These are phyloP conservation scores for Melitaea cinxia DNA, from an alignment of 1,140 invertebrate species.

Conservation along the genomic window DNA sequence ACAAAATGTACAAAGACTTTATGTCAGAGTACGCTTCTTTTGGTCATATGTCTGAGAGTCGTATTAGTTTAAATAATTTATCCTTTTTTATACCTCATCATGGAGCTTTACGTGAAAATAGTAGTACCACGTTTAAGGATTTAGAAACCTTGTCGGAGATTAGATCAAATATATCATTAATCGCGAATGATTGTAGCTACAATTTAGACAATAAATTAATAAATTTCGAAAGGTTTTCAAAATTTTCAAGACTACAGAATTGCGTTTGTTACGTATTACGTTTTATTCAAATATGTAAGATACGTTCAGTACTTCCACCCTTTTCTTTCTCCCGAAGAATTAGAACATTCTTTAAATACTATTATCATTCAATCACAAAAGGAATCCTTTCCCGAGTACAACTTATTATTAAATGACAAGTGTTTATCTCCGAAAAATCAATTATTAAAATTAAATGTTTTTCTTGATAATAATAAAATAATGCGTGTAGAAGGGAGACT, in stretches of 20 bases:
- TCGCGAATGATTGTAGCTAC: too few relatives aligned
- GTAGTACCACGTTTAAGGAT: neutral
- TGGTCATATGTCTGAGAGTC: neutral
- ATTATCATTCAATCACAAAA: neutral
- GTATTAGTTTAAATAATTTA: neutral
- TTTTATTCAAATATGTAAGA: too few relatives aligned
- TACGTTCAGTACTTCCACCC: too few relatives aligned
- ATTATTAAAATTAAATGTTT: slow-evolving; percentile 23
- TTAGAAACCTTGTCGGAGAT: neutral
- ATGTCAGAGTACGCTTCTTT: neutral
- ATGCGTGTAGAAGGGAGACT: slow-evolving; percentile 35
- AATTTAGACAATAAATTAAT: too few relatives aligned
- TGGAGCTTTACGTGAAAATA: neutral
- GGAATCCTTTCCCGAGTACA: slow-evolving; percentile 16
- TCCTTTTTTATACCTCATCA: slow-evolving; percentile 5
- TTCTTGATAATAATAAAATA: slow-evolving; percentile 28
- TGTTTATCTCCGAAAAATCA: slow-evolving; percentile 16
- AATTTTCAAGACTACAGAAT: too few relatives aligned
- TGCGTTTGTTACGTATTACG: too few relatives aligned
- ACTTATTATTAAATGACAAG: slow-evolving; percentile 3
- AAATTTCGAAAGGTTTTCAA: too few relatives aligned
- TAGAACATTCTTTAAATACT: slow-evolving; percentile 6
- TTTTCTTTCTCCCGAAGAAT: too few relatives aligned
- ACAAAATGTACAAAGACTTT: slow-evolving; percentile 3
- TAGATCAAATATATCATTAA: slow-evolving; percentile 5